These are phyloP conservation scores for Catostomus latipinnis DNA, from an alignment of 2,797 vertebrate species.

Conservation along the genomic window DNA sequence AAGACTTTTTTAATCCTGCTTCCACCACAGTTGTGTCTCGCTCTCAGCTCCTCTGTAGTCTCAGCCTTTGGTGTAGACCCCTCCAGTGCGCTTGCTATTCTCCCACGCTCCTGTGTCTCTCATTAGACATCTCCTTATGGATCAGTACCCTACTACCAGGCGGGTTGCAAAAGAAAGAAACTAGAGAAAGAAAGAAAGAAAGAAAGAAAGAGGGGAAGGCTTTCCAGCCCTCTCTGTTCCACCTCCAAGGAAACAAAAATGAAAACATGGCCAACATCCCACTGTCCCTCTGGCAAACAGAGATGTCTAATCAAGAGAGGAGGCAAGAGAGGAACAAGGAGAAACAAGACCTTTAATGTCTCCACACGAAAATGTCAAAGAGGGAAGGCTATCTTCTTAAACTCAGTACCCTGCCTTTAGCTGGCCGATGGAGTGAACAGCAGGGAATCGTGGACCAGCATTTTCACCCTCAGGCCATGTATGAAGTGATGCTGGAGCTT, in stretches of 20 bases:
- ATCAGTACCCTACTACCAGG: constrained; percentile 53
- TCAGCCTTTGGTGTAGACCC: constrained; percentile 40
- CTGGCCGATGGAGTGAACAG: constrained; percentile 44
- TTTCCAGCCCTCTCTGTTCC: constrained; percentile 8
- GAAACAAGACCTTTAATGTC: constrained; percentile 48
- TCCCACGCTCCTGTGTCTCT: constrained; percentile 61
- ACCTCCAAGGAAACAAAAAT: constrained; percentile 59
- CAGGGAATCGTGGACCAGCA: constrained; percentile 48
- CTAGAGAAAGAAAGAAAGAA: background rate
- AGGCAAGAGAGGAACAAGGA: constrained; percentile 61
- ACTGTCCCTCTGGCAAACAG: constrained; percentile 71
- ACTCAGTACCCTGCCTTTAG: constrained; percentile 24
- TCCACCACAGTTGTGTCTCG: constrained; percentile 27
- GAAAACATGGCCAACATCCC: constrained; percentile 64
- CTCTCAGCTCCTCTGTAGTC: constrained; percentile 40
- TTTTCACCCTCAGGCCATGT: constrained; percentile 60
- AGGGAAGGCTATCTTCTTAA: constrained; percentile 11
- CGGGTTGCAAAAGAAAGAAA: background rate
- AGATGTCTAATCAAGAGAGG: constrained; percentile 71
- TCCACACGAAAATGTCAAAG: constrained; percentile 16
- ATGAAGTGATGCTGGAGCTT: constrained; percentile 59
- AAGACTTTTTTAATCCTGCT: constrained; percentile 22
- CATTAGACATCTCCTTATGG: constrained; percentile 64
- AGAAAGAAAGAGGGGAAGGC: background rate
- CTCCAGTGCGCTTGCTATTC: constrained; percentile 44